Evolutionary conservation across 2,113 vertebrate species (phyloP), one percentile per base, ranked within the genome.

Genomic region (Pteropus alecto): DNA sequence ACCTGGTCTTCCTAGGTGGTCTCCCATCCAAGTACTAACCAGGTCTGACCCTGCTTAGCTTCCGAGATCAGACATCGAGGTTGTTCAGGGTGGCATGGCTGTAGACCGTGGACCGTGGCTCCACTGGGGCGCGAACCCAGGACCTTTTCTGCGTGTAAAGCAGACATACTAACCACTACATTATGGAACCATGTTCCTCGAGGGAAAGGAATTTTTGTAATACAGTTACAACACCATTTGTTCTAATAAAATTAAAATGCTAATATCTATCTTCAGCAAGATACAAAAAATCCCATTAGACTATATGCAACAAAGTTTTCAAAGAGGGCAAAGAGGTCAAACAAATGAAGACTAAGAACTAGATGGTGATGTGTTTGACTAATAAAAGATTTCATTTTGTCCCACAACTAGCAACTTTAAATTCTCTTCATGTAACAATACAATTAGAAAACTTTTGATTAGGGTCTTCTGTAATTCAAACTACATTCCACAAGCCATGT

Each of bases 401-500:
- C 48, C 76, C 26, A 92, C n/a, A 58, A 74, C 7, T 68, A 65
- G 67, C 12, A 93, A 93, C 14, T 92, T 91, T 51, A 88, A 88
- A 94, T 41, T 71, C 22, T 86, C 61, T 95, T 87, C 71, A 87
- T 56, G 6, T 81, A 93, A 85, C 63, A 93, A 94, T 77, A 60
- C 41, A 90, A 94, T 85, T 79, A 96, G 78, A 89, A 94, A 95
- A 89, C 65, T 70, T 81, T n/a, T 94, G 58, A 95, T 87, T 87
- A 95, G 67, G 16, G 94, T 76, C n/a, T 88, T 93, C 51, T 92
- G n/a, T 93, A 96, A 90, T 90, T 93, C 82, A 96, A 95, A 91
- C n/a, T 93, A 95, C 43, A 92, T 85, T 88, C 46, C 56, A 96
- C 38, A 94, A 90, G 30, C 28, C 87, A 97, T 54, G 41, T 30